These are phyloP conservation scores for Dasypogon diadema DNA, from an alignment of 2,888 invertebrate species.

Conservation along the genomic window DNA sequence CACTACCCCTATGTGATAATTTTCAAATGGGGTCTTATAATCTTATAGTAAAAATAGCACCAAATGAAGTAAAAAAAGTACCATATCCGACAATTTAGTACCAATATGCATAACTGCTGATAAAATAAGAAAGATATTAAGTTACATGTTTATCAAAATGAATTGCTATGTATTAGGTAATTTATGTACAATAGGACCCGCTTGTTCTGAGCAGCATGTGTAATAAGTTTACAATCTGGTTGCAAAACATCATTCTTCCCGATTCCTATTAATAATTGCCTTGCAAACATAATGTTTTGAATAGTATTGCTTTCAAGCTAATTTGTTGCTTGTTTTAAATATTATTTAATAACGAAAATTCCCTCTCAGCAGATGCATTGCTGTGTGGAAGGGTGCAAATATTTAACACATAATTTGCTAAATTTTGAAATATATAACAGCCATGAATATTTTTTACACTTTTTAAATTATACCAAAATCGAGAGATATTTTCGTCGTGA, in stretches of 20 bases:
- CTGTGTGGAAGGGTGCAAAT: background rate
- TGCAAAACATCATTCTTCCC: background rate
- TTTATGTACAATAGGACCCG: too few relatives aligned
- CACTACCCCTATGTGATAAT: too few relatives aligned
- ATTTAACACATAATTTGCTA: background rate
- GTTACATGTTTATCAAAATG: too few relatives aligned
- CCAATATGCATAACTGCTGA: too few relatives aligned
- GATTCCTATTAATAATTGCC: background rate
- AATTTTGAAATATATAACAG: background rate
- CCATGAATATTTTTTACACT: background rate
- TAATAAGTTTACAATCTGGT: background rate
- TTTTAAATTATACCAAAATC: background rate
- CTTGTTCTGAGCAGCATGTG: background rate
- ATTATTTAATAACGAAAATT: background rate
- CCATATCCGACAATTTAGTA: too few relatives aligned
- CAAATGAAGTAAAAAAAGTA: too few relatives aligned
- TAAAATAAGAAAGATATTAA: too few relatives aligned
- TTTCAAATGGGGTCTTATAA: too few relatives aligned
- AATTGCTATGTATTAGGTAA: too few relatives aligned
- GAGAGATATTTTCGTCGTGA: background rate
- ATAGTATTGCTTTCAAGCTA: background rate
- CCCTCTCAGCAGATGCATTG: background rate
- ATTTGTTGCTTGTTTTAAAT: background rate
- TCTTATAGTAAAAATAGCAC: too few relatives aligned
- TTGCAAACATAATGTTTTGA: background rate